Base-by-base conservation (phyloP, 1,140 invertebrate genomes). In the Ceratoteleas bidentatus region DNA sequence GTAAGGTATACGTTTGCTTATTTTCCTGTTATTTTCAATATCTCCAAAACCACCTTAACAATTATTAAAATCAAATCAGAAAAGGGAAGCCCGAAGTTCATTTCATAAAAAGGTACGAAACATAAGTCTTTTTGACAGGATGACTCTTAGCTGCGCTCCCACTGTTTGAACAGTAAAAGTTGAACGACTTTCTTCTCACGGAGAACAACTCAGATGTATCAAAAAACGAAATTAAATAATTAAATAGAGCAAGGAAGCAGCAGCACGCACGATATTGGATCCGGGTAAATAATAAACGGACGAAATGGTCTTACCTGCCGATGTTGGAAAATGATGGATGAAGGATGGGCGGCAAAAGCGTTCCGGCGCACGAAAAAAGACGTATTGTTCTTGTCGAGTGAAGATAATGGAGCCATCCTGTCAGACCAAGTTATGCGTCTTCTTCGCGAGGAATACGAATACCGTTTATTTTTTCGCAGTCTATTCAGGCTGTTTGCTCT, bases 401-500 rank as follows among this genome's bases (percentile, higher is more conserved):
- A 81, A 82, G 79, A 84, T 88, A 88, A 88, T 87, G 83, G 85
- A 88, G 52, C 80, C 73, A 50, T 77, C 83, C 66, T 85, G 85
- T 86, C 86, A 84, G 83, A 76, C 54, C 73, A 62, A 88, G 85
- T 88, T 88, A 88, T 85, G 72, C 84, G 75, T 85, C 82, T 62
- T 14, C 52, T 70, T 62, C 52, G 52, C 34, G 47, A 62, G 64
- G 53, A 52, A 82, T 80, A 56, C 14, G 52, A 77, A 68, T 68
- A 57, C 3, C 34, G 40, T 61, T 77, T 62, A 57, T 62, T 62
- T 54, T 61, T 54, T 50, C 15, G 43, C 13, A 47, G 36, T 16
- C 32, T 38, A 49, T 52, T 65, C 52, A 57, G 7, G 11, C 57
- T 72, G 64, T 66, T 79, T 76, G 40, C 43, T 52, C 36, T 80